Evolutionary conservation across 2,888 invertebrate genomes (phyloP).

Genomic region (Plebejus anna): DNA sequence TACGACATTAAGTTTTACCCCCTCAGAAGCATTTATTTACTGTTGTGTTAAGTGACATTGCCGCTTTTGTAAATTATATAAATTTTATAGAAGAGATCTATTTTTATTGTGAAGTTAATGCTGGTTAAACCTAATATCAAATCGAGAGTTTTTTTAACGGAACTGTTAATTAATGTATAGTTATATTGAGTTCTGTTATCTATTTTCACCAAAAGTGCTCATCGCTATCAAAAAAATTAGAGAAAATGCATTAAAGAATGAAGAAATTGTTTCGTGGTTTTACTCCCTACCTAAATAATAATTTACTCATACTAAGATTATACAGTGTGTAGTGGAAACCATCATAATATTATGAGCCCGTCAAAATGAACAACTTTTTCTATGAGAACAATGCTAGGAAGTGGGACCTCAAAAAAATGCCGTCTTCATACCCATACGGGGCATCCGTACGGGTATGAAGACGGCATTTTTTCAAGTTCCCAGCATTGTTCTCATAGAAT

Average conservation of each 20-base stretch:
- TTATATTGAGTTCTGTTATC: conserved; percentile 72
- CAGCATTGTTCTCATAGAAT: too few species aligned
- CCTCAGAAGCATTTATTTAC: conserved; percentile 73
- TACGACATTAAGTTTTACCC: conserved; percentile 72
- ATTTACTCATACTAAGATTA: too few species aligned
- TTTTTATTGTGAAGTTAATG: conserved; percentile 78
- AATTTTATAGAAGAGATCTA: conserved; percentile 80
- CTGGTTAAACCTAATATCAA: conserved; percentile 64
- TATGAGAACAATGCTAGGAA: too few species aligned
- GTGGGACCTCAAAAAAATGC: too few species aligned
- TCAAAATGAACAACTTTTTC: too few species aligned
- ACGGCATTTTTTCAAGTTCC: too few species aligned
- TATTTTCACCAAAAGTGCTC: conserved; percentile 86
- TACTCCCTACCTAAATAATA: conserved; percentile 28
- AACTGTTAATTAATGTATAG: conserved; percentile 68
- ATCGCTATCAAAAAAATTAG: conserved; percentile 83
- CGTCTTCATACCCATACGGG: too few species aligned
- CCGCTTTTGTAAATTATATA: conserved; percentile 78
- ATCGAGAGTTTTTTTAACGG: conserved; percentile 64
- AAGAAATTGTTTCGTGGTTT: conserved; percentile 65
- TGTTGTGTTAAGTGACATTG: conserved; percentile 70
- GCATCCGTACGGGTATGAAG: too few species aligned
- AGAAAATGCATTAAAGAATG: conserved; percentile 80
- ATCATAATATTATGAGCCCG: too few species aligned
- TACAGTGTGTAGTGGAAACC: too few species aligned